Conservation (phyloP, 2,888 invertebrate species). For the Adela reaumurella region DNA sequence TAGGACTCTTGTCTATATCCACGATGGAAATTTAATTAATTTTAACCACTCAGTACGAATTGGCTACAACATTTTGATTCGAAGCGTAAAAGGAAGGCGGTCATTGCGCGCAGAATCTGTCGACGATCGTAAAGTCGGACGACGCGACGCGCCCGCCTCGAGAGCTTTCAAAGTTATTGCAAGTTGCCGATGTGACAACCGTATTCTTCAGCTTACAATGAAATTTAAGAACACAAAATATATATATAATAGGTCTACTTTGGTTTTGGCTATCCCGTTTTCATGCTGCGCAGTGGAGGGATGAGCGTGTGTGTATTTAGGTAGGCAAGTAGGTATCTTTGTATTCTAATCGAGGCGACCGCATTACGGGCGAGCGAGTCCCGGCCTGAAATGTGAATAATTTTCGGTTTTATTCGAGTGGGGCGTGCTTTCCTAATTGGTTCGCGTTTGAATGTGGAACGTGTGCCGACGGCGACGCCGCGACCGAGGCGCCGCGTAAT, state of each 20-base stretch:
- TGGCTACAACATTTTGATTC: background rate
- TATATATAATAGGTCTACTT: too few species aligned
- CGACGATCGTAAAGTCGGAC: background rate
- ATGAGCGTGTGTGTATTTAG: too few species aligned
- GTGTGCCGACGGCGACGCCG: background rate
- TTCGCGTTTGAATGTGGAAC: background rate
- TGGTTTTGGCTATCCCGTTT: too few species aligned
- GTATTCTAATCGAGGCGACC: background rate
- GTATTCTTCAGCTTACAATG: too few species aligned
- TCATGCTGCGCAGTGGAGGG: too few species aligned
- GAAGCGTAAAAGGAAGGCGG: background rate
- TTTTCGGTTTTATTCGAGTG: background rate
- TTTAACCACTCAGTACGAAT: background rate
- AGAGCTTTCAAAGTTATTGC: background rate
- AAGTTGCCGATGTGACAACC: background rate
- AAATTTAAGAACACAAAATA: too few species aligned
- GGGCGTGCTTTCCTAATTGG: background rate
- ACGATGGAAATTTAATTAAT: background rate
- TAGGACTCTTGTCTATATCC: too few species aligned
- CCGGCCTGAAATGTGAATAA: background rate
- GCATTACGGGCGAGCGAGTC: background rate
- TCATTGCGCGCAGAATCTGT: background rate
- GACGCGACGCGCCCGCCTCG: background rate
- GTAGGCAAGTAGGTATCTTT: too few species aligned
- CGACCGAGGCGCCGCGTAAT: background rate